Percentiles rank a stretch among this genome's conserved stretches.
Evolutionary conservation across 2,797 vertebrate genomes (phyloP).

Genomic region (Scarus forsteni): DNA sequence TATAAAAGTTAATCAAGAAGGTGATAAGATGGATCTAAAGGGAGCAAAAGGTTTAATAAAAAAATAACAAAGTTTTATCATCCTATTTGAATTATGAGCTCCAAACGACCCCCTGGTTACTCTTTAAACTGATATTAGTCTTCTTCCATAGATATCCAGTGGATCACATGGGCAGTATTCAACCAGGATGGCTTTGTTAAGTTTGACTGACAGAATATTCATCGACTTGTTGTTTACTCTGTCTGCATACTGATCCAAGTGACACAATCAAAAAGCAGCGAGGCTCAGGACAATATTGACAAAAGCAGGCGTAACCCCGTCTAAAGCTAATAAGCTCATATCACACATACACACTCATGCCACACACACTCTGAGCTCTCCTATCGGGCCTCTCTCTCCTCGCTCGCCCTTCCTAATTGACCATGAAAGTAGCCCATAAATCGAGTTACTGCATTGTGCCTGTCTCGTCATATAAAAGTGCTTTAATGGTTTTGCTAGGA

Average conservation of each 20-base stretch:
- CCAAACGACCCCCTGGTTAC: conserved; percentile 37
- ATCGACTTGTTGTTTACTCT: conserved; percentile 24
- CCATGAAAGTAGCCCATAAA: conserved; percentile 80
- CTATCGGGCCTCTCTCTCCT: conserved; percentile 60
- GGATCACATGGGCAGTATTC: conserved; percentile 6
- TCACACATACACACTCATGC: conserved; percentile 22
- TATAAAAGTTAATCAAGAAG: conserved; percentile 64
- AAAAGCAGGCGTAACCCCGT: conserved; percentile 58
- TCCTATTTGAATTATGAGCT: conserved; percentile 50
- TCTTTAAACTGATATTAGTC: conserved; percentile 46
- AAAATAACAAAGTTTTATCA: conserved; percentile 71
- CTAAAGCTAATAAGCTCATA: conserved; percentile 57
- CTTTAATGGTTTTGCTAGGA: conserved; percentile 78
- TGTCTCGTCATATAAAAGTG: conserved; percentile 79
- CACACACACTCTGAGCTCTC: conserved; percentile 31
- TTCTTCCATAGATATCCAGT: conserved; percentile 24
- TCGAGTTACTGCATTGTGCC: conserved; percentile 78
- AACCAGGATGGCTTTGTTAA: conserved; percentile 1
- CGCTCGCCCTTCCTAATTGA: conserved; percentile 76
- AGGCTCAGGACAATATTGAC: conserved; percentile 49
- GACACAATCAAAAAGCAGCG: conserved; percentile 28
- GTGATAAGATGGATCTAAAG: conserved; percentile 39
- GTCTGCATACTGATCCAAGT: conserved; percentile 27
- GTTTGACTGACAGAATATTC: conserved; percentile 43
- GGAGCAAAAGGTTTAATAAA: conserved; percentile 65